Conservation (phyloP, 1,140 invertebrate species). For the Goniozus legneri region DNA sequence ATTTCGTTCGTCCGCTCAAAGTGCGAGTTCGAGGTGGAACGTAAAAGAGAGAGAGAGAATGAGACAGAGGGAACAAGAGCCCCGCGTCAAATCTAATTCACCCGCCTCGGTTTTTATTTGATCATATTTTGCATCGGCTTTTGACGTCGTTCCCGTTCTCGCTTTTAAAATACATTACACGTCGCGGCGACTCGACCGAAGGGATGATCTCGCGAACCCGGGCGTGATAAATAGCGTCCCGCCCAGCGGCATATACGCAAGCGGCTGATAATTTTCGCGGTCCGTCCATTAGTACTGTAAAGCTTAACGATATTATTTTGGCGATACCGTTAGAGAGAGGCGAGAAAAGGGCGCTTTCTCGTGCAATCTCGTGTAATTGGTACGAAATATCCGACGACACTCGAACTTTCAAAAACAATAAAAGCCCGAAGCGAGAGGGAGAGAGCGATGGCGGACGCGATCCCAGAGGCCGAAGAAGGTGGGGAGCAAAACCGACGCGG, state of each 20-base stretch:
- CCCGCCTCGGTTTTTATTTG: constrained; percentile 29
- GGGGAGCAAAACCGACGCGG: too few relatives aligned
- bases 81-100: constrained; percentile 28
- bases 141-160: constrained; percentile 29
- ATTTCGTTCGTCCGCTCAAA: too few relatives aligned
- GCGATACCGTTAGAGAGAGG: neutral
- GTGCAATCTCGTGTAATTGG: too few relatives aligned
- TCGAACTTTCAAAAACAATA: too few relatives aligned
- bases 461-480: too few relatives aligned
- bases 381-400: too few relatives aligned
- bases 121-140: constrained; percentile 36
- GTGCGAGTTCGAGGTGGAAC: too few relatives aligned
- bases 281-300: constrained; percentile 28
- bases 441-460: too few relatives aligned
- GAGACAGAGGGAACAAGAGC: constrained; percentile 24
- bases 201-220: constrained; percentile 6
- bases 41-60: constrained; percentile 7
- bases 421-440: too few relatives aligned
- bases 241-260: constrained; percentile 27
- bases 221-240: neutral
- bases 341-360: too few relatives aligned
- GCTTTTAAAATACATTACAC: constrained; percentile 37
- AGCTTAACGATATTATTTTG: constrained; percentile 26
- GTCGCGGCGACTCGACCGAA: constrained; percentile 11
- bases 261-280: constrained; percentile 33